Evolutionary conservation across 2,113 vertebrate species (phyloP), one percentile per base, ranked within the genome.

Genomic region (Poicephalus meyeri): DNA sequence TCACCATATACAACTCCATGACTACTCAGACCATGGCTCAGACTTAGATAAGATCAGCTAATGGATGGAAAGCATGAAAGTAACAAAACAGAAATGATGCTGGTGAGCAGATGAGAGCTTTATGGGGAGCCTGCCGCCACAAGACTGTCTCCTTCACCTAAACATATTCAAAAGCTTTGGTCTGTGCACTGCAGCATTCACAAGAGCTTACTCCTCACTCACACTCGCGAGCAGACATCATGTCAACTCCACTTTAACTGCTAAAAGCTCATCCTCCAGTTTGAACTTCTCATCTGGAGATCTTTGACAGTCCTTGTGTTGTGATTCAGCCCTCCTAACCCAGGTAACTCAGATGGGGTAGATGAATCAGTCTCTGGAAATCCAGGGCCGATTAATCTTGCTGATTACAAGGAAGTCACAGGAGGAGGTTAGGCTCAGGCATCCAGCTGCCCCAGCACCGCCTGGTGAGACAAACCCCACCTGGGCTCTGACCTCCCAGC

Each of bases 381-480:
- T 47, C 42, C 56, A 76, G 52, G 61, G 47, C 35, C 0, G 6
- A 89, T 96, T 92, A 70, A 81, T 91, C 91, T 84, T 79, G 44
- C 47, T 0, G 0, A 41, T 35, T 85, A 84, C 56, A 23, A 89
- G 73, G 80, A 95, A 95, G 78, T 87, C 19, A 52, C 2, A 5
- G 64, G 42, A 94, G 55, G 80, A 74, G 72, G 72, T 56, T 41
- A 49, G 65, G 70, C 6, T 1, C 20, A 77, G 85, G 83, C 76
- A 80, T 86, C 50, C 26, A 7, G 35, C 85, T 88, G 52, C 63
- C 63, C 52, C 39, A 72, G 52, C 44, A 11, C 56, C 80, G 66
- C 87, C 86, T 88, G 64, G 31, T 83, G 79, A 94, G 86, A 91
- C 80, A 71, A 84, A 79, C 71, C 61, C 89, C 93, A 95, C 94